A percentile compares a stretch with the other conserved stretches of the same genome.
phyloP scores from a whole-genome alignment of 2,113 vertebrate genomes.

The Anas platyrhynchos region DNA sequence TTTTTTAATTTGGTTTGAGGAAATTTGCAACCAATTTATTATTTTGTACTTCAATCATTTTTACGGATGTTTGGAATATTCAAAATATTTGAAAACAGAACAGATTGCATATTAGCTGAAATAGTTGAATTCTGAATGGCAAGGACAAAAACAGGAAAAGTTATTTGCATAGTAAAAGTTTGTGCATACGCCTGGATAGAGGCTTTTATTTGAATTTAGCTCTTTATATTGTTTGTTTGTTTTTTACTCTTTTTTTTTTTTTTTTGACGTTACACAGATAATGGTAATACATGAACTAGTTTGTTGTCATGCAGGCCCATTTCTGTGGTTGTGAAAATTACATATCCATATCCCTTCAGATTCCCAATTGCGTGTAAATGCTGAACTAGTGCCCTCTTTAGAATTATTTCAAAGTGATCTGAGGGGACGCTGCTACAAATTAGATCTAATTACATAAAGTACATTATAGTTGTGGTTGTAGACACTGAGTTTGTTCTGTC shows the following conservation, averaged over 20 bases:
- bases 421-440: neutral
- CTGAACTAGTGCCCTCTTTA: rapidly evolving
- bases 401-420: neutral
- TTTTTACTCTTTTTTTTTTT: neutral
- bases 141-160: neutral
- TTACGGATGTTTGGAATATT: neutral
- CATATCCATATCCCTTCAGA: neutral
- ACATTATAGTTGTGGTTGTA: neutral
- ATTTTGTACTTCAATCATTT: neutral
- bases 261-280: neutral
- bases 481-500: neutral
- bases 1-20: conserved; percentile 8
- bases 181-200: neutral
- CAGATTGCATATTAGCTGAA: neutral
- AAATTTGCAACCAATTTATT: neutral
- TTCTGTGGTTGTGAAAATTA: neutral
- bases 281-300: neutral
- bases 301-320: neutral
- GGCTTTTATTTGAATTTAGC: neutral
- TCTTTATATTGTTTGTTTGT: neutral
- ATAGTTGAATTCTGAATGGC: neutral
- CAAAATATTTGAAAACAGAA: neutral
- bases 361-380: neutral
- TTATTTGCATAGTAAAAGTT: neutral
- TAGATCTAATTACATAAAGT: neutral